Evolutionary conservation across 2,888 invertebrate species (phyloP).

Genomic region (Erebia aethiops): DNA sequence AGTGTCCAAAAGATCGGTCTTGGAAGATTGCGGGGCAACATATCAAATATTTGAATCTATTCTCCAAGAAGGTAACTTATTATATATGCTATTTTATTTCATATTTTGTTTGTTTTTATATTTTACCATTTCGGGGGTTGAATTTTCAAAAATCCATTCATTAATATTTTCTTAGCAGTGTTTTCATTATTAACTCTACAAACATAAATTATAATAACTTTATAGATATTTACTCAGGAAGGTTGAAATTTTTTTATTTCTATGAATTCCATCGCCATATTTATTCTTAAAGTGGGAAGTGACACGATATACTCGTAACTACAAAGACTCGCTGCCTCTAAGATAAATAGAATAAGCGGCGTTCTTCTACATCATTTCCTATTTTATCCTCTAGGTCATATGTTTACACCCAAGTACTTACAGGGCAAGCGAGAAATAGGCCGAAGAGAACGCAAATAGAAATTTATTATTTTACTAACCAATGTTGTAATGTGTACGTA

Average conservation of each 20-base stretch:
- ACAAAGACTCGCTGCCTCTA: conserved; percentile 5
- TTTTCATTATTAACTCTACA: not conserved
- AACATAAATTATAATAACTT: not conserved
- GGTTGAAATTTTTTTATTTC: too few relatives aligned
- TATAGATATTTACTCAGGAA: too few relatives aligned
- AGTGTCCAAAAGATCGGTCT: conserved; percentile 65
- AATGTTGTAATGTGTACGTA: not conserved
- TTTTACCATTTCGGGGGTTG: too few relatives aligned
- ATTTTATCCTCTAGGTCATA: conserved; percentile 43
- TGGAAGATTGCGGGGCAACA: conserved; percentile 91
- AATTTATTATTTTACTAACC: not conserved
- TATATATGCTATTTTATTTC: not conserved
- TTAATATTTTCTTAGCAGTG: not conserved
- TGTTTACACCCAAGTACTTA: conserved; percentile 34
- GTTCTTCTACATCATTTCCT: conserved; percentile 43
- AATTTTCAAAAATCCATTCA: too few relatives aligned
- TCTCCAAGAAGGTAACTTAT: conserved; percentile 76
- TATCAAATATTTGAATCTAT: conserved; percentile 92
- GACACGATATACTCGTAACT: not conserved
- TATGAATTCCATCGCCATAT: too few relatives aligned
- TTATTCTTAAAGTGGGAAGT: not conserved
- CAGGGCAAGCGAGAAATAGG: conserved; percentile 5
- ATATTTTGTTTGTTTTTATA: too few relatives aligned
- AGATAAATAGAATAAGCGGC: conserved; percentile 45
- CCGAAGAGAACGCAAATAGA: not conserved